Percentiles rank a stretch among this genome's conserved stretches.
Conservation (phyloP, 2,888 invertebrate genomes). For the Platycheirus albimanus region DNA sequence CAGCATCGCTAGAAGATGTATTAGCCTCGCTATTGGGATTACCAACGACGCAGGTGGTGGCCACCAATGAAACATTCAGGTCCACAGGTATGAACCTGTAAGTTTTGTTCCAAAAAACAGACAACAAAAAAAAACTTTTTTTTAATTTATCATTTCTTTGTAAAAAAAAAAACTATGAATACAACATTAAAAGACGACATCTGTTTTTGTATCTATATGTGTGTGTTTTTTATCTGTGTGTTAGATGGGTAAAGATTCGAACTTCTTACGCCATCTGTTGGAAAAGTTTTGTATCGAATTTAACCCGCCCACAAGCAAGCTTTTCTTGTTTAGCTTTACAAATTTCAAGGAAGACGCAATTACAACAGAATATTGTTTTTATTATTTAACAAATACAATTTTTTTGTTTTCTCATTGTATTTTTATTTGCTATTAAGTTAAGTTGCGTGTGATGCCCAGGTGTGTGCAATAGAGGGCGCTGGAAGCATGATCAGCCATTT, state of each 20-base stretch:
- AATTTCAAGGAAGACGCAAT: slow-evolving; percentile 73
- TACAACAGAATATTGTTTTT: slow-evolving; percentile 57
- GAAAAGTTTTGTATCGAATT: neutral
- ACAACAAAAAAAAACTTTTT: slow-evolving; percentile 66
- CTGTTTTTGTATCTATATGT: slow-evolving; percentile 33
- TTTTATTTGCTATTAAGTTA: slow-evolving; percentile 14
- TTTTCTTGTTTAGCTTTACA: slow-evolving; percentile 52
- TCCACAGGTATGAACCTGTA: slow-evolving; percentile 90
- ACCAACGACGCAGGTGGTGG: slow-evolving; percentile 84
- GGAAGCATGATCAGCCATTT: slow-evolving; percentile 75
- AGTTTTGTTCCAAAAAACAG: slow-evolving; percentile 85
- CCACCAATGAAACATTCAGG: slow-evolving; percentile 85
- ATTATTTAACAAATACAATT: neutral
- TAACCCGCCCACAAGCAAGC: slow-evolving; percentile 14
- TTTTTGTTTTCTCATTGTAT: slow-evolving; percentile 36
- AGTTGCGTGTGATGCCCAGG: slow-evolving; percentile 61
- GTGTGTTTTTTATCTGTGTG: slow-evolving; percentile 38
- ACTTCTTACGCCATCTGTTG: neutral
- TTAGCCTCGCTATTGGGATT: slow-evolving; percentile 95
- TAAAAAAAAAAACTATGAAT: slow-evolving; percentile 31
- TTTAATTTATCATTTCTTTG: slow-evolving; percentile 31
- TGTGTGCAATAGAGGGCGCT: slow-evolving; percentile 67
- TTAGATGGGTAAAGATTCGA: slow-evolving; percentile 26
- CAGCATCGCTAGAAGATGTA: slow-evolving; percentile 96
- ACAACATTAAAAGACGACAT: slow-evolving; percentile 63